A percentile compares a stretch with the other conserved stretches of the same genome.
These are phyloP conservation scores for Callaeas wilsoni DNA, from an alignment of 2,113 vertebrate species.

Conservation along the genomic window DNA sequence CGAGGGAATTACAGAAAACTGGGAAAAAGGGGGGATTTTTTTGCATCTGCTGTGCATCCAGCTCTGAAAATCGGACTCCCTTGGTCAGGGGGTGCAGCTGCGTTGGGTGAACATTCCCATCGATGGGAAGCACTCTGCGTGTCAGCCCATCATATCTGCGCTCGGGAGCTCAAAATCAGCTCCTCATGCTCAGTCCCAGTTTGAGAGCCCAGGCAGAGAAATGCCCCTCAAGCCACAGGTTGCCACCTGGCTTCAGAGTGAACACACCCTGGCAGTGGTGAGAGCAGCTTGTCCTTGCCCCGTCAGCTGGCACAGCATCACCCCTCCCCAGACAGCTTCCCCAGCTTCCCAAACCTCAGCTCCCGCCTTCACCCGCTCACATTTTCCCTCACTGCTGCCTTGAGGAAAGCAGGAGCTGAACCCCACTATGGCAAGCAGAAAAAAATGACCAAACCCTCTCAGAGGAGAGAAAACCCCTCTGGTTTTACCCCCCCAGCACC, in stretches of 20 bases:
- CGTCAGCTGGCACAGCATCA: rapidly evolving
- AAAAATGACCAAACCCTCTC: rapidly evolving
- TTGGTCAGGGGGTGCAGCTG: neutral
- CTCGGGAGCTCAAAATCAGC: neutral
- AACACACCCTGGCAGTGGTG: rapidly evolving
- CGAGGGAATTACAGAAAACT: neutral
- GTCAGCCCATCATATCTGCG: neutral
- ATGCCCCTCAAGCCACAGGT: neutral
- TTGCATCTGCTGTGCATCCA: neutral
- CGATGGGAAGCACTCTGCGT: neutral
- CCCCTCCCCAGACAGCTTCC: neutral
- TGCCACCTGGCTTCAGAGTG: neutral
- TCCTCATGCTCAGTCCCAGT: neutral
- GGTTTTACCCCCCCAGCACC: rapidly evolving
- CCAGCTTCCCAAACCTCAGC: neutral
- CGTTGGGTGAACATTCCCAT: rapidly evolving
- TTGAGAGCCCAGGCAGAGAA: neutral
- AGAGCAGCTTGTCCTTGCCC: neutral
- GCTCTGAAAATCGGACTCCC: neutral
- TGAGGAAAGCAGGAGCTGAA: neutral
- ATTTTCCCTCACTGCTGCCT: neutral
- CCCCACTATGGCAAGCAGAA: neutral
- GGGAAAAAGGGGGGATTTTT: neutral
- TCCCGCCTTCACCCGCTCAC: rapidly evolving
- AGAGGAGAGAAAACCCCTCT: neutral